Evolutionary conservation across 2,113 vertebrate species (phyloP).

Genomic region (Apteryx mantelli): DNA sequence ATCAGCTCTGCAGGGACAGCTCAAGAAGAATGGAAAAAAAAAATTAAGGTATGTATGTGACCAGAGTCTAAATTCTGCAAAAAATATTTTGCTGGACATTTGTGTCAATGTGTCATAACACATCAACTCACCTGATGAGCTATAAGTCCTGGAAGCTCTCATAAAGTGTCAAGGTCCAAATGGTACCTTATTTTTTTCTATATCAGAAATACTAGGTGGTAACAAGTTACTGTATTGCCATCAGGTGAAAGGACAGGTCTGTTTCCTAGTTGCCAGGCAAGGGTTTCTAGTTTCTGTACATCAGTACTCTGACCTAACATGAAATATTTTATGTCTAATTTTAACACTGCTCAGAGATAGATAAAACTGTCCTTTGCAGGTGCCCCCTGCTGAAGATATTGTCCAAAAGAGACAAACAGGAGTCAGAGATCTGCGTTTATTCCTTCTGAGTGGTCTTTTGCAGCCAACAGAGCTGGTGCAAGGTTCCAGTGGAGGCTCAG

Average conservation of each 20-base stretch:
- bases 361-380: background rate
- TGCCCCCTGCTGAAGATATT: background rate
- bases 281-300: background rate
- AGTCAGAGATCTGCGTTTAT: background rate
- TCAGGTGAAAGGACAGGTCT: background rate
- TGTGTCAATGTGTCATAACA: conserved; percentile 55
- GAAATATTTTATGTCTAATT: background rate
- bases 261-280: background rate
- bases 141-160: conserved; percentile 25
- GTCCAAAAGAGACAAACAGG: background rate
- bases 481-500: too few species aligned
- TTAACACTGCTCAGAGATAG: background rate
- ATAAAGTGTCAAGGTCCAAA: conserved; percentile 58
- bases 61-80: conserved; percentile 62
- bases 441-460: background rate
- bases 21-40: conserved; percentile 37
- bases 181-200: conserved; percentile 7
- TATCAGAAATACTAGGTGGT: conserved; percentile 23
- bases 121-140: conserved; percentile 29
- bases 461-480: fast-evolving
- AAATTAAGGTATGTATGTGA: conserved; percentile 31
- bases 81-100: conserved; percentile 53
- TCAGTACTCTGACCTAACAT: background rate
- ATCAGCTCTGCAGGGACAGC: conserved; percentile 34
- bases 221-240: conserved; percentile 28